These are phyloP conservation scores for Lasioglossum zephyrum DNA, from an alignment of 2,888 invertebrate species.

Conservation along the genomic window DNA sequence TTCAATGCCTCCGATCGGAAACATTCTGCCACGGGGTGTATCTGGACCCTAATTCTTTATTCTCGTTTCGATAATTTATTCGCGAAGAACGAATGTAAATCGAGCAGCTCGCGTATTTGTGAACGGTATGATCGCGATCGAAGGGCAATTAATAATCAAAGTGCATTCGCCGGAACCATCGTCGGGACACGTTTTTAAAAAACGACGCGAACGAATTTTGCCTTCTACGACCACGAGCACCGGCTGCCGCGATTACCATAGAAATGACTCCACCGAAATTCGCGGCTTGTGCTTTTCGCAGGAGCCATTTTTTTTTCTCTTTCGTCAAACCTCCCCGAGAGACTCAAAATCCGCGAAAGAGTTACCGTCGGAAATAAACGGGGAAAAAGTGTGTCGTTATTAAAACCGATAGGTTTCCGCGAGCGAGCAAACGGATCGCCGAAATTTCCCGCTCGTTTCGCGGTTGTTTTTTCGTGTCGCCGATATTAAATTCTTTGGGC, in stretches of 20 bases:
- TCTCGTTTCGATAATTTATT: background rate
- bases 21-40: no score
- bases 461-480: background rate
- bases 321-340: background rate
- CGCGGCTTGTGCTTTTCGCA: background rate
- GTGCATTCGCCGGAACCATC: background rate
- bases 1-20: no score
- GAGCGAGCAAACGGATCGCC: background rate
- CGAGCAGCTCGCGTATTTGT: background rate
- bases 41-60: background rate
- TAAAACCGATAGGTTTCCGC: background rate
- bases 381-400: background rate
- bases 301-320: background rate
- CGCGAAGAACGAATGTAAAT: background rate
- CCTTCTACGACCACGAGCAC: background rate
- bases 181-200: background rate
- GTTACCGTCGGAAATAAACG: background rate
- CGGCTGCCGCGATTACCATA: slow-evolving; percentile 27
- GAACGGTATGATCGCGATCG: background rate
- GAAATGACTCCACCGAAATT: slow-evolving; percentile 38
- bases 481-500: slow-evolving; percentile 1
- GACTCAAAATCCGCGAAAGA: background rate
- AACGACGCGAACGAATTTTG: background rate
- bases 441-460: background rate
- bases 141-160: background rate